Evolutionary conservation across 2,888 invertebrate species (phyloP), one percentile per base, ranked within the genome.

Genomic region (Polietes domitor): DNA sequence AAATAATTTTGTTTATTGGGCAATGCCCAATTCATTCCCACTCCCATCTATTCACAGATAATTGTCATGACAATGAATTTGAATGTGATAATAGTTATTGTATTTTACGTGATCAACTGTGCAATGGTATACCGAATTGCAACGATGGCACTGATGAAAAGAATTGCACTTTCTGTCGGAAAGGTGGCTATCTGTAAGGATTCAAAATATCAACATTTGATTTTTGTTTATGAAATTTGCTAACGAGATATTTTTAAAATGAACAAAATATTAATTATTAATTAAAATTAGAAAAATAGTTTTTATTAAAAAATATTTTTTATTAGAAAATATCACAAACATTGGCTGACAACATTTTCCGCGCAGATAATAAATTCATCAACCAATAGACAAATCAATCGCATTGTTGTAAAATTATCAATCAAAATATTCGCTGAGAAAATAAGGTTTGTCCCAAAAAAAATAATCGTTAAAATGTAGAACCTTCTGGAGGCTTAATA

Each of bases 41-140:
- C 24, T 61, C 32, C 24, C 1, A 37, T 77, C 55, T 82, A 53
- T 88, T 86, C 87, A 87, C 89, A 92, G 92, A 91, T 87, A 89
- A 89, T 86, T 92, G 92, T 88, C 88, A 89, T 81, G 88, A 90
- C 80, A 90, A 92, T 87, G 93, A 94, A 89, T 94, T 94, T 91
- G 92, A 92, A 88, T 94, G 94, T 91, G 92, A 94, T 91, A 94
- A 94, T 91, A 94, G 94, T 87, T 93, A 90, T 89, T 96, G 96
- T 91, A 93, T 96, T 89, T 92, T 93, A 84, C 93, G 92, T 88
- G 91, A 89, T 87, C 92, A 92, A 89, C 94, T 94, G 91, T 92
- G 92, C 80, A 90, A 94, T 90, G 93, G 93, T 86, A 89, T 93
- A 88, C 89, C 87, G 85, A 93, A 92, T 91, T 94, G 94, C 90